A percentile compares a stretch with the other conserved stretches of the same genome.
These are phyloP conservation scores for Cardiocondyla obscurior DNA, from an alignment of 1,140 invertebrate genomes.

Conservation along the genomic window DNA sequence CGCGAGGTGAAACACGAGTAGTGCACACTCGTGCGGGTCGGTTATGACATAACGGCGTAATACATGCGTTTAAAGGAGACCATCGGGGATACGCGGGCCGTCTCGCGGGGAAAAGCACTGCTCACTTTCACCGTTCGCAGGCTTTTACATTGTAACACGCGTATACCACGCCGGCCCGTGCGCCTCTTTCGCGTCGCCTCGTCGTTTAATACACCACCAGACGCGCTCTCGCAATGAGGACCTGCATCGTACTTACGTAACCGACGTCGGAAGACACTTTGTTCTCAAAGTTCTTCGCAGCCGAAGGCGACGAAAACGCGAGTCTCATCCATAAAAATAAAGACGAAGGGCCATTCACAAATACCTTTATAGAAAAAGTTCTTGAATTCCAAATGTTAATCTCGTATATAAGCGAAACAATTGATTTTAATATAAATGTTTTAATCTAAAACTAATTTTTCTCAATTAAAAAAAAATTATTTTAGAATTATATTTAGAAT, in stretches of 20 bases:
- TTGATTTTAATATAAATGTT: too few species aligned
- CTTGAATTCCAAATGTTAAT: too few species aligned
- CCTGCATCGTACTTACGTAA: constrained; percentile 56
- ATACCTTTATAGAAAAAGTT: too few species aligned
- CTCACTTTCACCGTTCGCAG: constrained; percentile 78
- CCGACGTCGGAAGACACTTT: constrained; percentile 32
- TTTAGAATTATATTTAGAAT: too few species aligned
- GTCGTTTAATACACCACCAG: constrained; percentile 50
- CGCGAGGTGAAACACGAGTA: constrained; percentile 10
- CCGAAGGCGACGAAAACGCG: neutral
- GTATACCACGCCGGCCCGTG: constrained; percentile 34
- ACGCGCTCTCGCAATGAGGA: constrained; percentile 42
- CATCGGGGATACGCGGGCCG: constrained; percentile 72
- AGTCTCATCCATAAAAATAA: neutral
- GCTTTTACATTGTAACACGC: constrained; percentile 72
- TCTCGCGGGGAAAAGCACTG: constrained; percentile 79
- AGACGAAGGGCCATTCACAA: neutral
- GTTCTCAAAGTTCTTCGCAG: constrained; percentile 45
- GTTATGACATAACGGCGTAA: constrained; percentile 80
- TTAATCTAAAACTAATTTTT: too few species aligned
- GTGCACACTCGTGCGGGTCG: neutral
- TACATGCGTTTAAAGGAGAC: constrained; percentile 80
- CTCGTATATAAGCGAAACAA: too few species aligned
- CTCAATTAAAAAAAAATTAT: too few species aligned
- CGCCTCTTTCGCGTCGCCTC: constrained; percentile 13